Conservation (phyloP, 2,113 vertebrate genomes). For the Sphaerodactylus townsendi region DNA sequence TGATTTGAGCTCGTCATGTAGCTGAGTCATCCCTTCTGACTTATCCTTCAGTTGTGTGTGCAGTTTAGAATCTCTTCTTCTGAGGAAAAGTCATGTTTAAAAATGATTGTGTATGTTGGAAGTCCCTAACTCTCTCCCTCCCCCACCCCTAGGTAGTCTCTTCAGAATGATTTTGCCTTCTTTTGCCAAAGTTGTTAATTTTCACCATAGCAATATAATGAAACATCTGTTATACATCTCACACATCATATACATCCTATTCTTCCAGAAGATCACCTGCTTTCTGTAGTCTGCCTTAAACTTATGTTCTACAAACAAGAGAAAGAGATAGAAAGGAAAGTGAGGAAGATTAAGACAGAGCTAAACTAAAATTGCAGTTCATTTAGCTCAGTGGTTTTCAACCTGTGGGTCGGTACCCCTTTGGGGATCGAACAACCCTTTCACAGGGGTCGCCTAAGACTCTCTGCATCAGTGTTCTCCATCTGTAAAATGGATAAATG, state of each 20-base stretch:
- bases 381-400: too few relatives aligned
- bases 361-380: neutral
- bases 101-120: neutral
- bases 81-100: neutral
- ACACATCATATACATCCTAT: neutral
- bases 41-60: constrained; percentile 57
- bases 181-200: neutral
- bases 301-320: neutral
- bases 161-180: neutral
- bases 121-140: neutral
- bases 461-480: too few relatives aligned
- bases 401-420: too few relatives aligned
- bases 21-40: constrained; percentile 62
- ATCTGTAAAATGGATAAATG: too few relatives aligned
- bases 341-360: neutral
- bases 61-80: constrained; percentile 46
- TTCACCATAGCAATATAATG: neutral
- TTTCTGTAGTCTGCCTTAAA: neutral
- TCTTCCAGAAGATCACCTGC: neutral
- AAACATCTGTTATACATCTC: neutral
- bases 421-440: too few relatives aligned
- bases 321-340: neutral
- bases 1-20: constrained; percentile 41
- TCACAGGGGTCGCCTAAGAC: too few relatives aligned
- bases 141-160: neutral